Conservation (phyloP, 2,113 vertebrate genomes). For the Prolemur simus region DNA sequence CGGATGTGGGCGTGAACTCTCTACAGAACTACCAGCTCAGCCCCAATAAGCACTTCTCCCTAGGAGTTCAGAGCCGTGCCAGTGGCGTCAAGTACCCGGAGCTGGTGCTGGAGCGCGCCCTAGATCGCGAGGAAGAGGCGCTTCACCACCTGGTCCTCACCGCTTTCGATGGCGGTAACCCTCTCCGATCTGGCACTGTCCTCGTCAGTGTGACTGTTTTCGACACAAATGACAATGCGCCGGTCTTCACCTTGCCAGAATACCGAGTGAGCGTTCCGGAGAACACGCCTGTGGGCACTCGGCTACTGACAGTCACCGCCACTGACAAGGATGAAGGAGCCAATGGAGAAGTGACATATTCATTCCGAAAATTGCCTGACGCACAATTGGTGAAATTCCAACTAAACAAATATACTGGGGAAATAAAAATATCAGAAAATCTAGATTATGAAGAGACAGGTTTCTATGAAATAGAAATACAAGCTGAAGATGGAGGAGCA, state of each 20-base stretch:
- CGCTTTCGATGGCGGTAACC: conserved; percentile 76
- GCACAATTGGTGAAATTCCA: conserved; percentile 63
- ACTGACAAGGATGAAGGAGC: conserved; percentile 78
- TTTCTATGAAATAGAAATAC: conserved; percentile 76
- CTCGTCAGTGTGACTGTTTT: conserved; percentile 70
- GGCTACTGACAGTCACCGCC: conserved; percentile 75
- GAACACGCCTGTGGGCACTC: conserved; percentile 68
- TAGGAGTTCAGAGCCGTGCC: conserved; percentile 64
- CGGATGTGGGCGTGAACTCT: conserved; percentile 83
- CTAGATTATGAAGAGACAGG: conserved; percentile 76
- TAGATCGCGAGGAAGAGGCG: conserved; percentile 81
- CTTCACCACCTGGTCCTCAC: conserved; percentile 75
- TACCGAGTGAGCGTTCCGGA: conserved; percentile 77
- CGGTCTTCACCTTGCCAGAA: conserved; percentile 77
- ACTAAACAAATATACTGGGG: conserved; percentile 71
- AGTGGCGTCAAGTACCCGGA: conserved; percentile 80
- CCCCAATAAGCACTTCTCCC: conserved; percentile 78
- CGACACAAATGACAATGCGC: conserved; percentile 76
- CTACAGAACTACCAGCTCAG: conserved; percentile 82
- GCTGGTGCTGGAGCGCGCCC: conserved; percentile 79
- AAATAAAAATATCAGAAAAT: conserved; percentile 68
- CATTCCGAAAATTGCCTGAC: conserved; percentile 70
- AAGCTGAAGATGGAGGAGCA: conserved; percentile 80
- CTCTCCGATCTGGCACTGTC: conserved; percentile 63
- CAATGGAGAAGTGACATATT: conserved; percentile 80